phyloP scores from a whole-genome alignment of 2,797 vertebrate species.

The Channa striata region DNA sequence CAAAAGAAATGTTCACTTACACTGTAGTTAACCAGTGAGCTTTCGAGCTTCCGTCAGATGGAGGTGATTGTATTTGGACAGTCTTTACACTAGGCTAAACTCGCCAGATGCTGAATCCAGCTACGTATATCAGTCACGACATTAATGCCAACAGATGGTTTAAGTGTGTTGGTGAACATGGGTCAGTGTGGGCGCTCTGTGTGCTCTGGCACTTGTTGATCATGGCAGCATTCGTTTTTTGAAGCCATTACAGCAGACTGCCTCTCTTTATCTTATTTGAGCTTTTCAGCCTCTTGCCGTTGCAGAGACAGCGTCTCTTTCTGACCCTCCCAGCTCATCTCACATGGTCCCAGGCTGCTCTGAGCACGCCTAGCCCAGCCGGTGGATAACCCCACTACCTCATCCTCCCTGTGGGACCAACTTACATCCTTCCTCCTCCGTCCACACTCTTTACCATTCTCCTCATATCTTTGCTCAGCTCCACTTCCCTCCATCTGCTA shows the following conservation, averaged over 20 bases:
- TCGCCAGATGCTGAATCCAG: no score
- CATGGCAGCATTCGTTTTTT: no score
- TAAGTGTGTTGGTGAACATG: no score
- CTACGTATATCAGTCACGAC: no score
- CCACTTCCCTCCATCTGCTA: conserved; percentile 74
- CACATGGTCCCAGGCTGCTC: conserved; percentile 47
- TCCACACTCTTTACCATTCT: conserved; percentile 66
- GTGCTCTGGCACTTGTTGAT: no score
- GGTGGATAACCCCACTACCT: conserved; percentile 73
- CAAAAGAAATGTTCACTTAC: neutral
- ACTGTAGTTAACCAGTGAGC: no score
- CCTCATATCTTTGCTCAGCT: conserved; percentile 62
- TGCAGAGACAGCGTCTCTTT: conserved; percentile 29
- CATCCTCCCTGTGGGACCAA: conserved; percentile 63
- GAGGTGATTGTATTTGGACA: no score
- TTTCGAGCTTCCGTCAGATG: no score
- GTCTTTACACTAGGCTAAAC: no score
- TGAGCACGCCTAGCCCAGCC: conserved; percentile 63
- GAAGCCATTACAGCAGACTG: conserved; percentile 2
- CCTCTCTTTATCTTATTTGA: conserved; percentile 20
- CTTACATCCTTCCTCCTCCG: conserved; percentile 75
- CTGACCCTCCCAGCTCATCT: conserved; percentile 45
- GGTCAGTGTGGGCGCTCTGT: no score
- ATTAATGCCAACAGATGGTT: no score
- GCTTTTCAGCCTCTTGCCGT: conserved; percentile 29